These are phyloP conservation scores for Mactra quadrangularis DNA, from an alignment of 1,140 invertebrate species.

Conservation along the genomic window DNA sequence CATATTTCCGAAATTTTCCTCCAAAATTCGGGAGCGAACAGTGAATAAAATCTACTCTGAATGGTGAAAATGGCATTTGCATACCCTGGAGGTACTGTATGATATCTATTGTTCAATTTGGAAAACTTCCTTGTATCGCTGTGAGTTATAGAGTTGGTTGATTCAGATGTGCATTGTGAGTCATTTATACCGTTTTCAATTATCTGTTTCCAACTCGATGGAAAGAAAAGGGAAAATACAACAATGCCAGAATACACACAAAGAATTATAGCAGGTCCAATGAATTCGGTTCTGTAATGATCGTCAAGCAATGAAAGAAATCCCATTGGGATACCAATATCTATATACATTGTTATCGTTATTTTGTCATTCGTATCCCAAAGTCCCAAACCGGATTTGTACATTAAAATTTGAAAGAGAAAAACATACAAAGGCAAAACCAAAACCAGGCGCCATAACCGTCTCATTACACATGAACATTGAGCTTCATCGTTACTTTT, in stretches of 20 bases:
- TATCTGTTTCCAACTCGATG: constrained; percentile 33
- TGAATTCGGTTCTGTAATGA: neutral
- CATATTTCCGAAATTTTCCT: neutral
- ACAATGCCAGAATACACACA: constrained; percentile 23
- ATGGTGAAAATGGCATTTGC: neutral
- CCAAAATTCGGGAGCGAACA: constrained; percentile 22
- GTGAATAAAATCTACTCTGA: constrained; percentile 25
- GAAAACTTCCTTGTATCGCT: too few relatives aligned
- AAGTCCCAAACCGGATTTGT: neutral
- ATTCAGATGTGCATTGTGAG: too few relatives aligned
- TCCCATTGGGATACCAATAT: constrained; percentile 20
- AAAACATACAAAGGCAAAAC: neutral
- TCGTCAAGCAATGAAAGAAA: constrained; percentile 24
- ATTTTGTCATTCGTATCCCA: too few relatives aligned
- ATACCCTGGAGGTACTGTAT: too few relatives aligned
- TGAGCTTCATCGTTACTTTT: too few relatives aligned
- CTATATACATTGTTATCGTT: constrained; percentile 1
- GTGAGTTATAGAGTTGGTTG: too few relatives aligned
- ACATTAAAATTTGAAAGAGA: constrained; percentile 34
- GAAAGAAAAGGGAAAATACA: constrained; percentile 16
- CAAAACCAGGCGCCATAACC: constrained; percentile 19
- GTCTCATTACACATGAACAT: too few relatives aligned
- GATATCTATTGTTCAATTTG: too few relatives aligned
- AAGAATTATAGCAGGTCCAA: constrained; percentile 29
- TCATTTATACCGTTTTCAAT: constrained; percentile 14